Percentiles rank a stretch among this genome's conserved stretches.
These are phyloP conservation scores for Pollenia angustigena DNA, from an alignment of 2,888 invertebrate genomes.

Conservation along the genomic window DNA sequence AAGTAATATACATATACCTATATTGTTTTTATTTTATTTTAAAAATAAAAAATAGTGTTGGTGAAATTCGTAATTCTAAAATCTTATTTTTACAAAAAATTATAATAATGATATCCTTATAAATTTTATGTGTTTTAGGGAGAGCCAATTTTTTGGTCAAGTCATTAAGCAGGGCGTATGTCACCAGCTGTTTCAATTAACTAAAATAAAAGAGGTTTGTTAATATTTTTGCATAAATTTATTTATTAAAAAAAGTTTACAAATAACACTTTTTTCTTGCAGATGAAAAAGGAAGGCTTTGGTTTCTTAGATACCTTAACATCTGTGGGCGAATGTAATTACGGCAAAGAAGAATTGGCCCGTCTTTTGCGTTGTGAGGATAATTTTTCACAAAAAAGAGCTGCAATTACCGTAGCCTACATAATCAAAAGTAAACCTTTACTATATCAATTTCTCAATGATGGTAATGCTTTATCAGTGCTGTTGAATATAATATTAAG, in stretches of 20 bases:
- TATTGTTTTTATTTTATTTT: neutral
- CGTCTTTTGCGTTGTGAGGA: slow-evolving; percentile 81
- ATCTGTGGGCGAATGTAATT: slow-evolving; percentile 83
- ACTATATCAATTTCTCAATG: slow-evolving; percentile 82
- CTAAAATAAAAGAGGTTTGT: slow-evolving; percentile 80
- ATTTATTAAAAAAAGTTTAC: neutral
- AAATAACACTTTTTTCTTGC: neutral
- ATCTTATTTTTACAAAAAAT: no score
- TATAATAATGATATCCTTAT: neutral
- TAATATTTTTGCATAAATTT: neutral
- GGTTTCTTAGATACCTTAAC: slow-evolving; percentile 81
- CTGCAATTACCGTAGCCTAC: slow-evolving; percentile 83
- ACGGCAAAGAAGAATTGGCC: slow-evolving; percentile 83
- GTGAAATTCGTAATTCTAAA: no score
- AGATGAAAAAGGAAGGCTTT: slow-evolving; percentile 81
- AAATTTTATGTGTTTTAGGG: slow-evolving; percentile 76
- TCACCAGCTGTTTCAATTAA: slow-evolving; percentile 81
- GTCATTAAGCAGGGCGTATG: slow-evolving; percentile 82
- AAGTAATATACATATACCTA: slow-evolving; percentile 70
- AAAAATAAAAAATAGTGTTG: no score
- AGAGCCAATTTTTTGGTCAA: slow-evolving; percentile 83
- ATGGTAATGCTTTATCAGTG: slow-evolving; percentile 81
- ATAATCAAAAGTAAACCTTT: slow-evolving; percentile 81
- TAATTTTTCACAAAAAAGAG: slow-evolving; percentile 79
- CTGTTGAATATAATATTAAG: slow-evolving; percentile 81